These are phyloP conservation scores for Drosophila sp. DNA, from an alignment of 1,140 invertebrate genomes.

Conservation along the genomic window DNA sequence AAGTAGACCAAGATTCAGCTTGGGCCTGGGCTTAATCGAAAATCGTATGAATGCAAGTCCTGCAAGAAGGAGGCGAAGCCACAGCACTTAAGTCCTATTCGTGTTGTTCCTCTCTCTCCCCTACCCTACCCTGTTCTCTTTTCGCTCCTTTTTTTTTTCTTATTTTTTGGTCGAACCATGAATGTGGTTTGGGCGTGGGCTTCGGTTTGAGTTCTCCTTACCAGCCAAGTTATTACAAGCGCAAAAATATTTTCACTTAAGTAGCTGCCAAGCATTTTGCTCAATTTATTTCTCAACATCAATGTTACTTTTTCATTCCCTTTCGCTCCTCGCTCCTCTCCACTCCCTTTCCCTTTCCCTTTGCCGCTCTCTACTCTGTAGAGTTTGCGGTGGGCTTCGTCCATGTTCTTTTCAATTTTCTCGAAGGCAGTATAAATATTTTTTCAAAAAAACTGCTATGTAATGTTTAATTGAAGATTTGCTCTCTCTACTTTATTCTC, in stretches of 20 bases:
- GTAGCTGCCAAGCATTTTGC: slow-evolving; percentile 77
- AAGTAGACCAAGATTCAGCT: slow-evolving; percentile 42
- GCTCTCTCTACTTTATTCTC: neutral
- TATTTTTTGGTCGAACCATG: slow-evolving; percentile 4
- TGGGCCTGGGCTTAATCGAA: slow-evolving; percentile 63
- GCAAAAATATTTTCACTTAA: slow-evolving; percentile 80
- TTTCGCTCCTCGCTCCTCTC: neutral
- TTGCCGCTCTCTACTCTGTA: neutral
- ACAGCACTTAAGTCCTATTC: slow-evolving; percentile 72
- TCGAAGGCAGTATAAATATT: slow-evolving; percentile 20
- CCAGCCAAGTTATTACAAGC: slow-evolving; percentile 77
- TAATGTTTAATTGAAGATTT: slow-evolving; percentile 57
- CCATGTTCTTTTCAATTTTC: slow-evolving; percentile 45
- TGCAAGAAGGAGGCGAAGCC: slow-evolving; percentile 32
- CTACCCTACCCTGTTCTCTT: neutral
- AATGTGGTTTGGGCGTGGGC: slow-evolving; percentile 44
- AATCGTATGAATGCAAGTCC: slow-evolving; percentile 71
- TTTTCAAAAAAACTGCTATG: slow-evolving; percentile 31
- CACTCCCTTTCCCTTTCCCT: neutral
- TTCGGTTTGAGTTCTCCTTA: slow-evolving; percentile 4
- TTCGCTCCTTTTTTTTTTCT: neutral
- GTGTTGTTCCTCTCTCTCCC: slow-evolving; percentile 59
- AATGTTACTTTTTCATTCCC: slow-evolving; percentile 27
- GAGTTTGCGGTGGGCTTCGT: slow-evolving; percentile 11
- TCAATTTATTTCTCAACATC: slow-evolving; percentile 76